Evolutionary conservation across 2,888 invertebrate genomes (phyloP), one percentile per base, ranked within the genome.

Genomic region (Tachina lurida): DNA sequence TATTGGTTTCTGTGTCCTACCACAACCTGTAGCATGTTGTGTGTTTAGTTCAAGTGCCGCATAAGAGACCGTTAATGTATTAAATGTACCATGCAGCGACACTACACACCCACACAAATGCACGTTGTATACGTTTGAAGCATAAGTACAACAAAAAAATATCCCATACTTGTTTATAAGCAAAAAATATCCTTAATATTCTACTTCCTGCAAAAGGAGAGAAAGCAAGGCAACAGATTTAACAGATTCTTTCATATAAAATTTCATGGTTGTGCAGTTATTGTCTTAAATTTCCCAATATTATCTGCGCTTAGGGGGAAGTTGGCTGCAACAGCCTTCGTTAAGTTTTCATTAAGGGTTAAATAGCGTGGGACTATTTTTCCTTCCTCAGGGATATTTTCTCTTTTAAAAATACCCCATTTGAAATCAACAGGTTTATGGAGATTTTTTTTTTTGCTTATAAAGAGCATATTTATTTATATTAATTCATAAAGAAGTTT

Each of bases 1-100:
- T 47, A 56, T 79, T 76, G 71, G 67, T 52, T 83, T 83, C 73
- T 73, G 76, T 81, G 80, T 86, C 80, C 87, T 86, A 81, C 85
- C 87, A 62, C 88, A 88, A 88, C 88, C 88, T 88, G 88, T 88
- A 77, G 88, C 77, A 84, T 87, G 84, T 86, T 87, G 86, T 68
- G 71, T 67, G 79, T 75, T 76, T 79, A 70, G 56, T 74, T 80
- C 47, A 78, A 75, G 49, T 74, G 68, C 74, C 58, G 68, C 74
- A 70, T 62, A 68, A 63, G 63, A 76, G 56, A 76, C 81, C 45
- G 68, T 73, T 63, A 67, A 65, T 22, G 41, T 62, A 47, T 77
- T 54, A 77, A 85, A 75, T 71, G 31, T 79, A 31, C 31, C 63
- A 3, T 47, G 39, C 47, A 73, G n/a, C 62, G 15, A 45, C 41